phyloP scores from a whole-genome alignment of 2,113 vertebrate species.

The Bettongia penicillata region DNA sequence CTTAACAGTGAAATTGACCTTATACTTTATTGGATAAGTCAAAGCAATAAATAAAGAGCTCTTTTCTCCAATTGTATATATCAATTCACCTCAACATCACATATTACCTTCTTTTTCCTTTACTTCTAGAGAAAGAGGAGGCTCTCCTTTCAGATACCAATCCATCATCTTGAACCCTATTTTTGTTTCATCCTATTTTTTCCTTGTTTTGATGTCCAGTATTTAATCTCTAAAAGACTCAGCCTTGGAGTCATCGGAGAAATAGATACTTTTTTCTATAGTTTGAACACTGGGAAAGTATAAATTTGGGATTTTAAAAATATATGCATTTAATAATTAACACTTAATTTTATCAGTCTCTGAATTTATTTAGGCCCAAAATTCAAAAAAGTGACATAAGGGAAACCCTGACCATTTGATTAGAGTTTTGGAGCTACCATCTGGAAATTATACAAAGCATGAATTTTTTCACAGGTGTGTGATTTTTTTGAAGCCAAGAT shows the following conservation, averaged over 20 bases:
- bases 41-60: too few relatives aligned
- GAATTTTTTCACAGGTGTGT: constrained; percentile 50
- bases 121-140: too few relatives aligned
- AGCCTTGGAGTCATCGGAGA: background rate
- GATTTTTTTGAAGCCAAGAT: constrained; percentile 36
- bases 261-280: background rate
- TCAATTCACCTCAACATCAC: too few relatives aligned
- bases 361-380: constrained; percentile 37
- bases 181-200: too few relatives aligned
- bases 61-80: too few relatives aligned
- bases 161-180: too few relatives aligned
- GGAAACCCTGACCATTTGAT: constrained; percentile 54
- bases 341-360: constrained; percentile 10
- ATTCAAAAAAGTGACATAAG: constrained; percentile 42
- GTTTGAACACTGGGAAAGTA: background rate
- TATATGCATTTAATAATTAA: constrained; percentile 29
- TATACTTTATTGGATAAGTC: too few relatives aligned
- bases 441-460: constrained; percentile 48
- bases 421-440: constrained; percentile 37
- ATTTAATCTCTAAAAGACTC: constrained; percentile 3
- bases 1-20: too few relatives aligned
- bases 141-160: too few relatives aligned
- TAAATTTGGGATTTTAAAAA: background rate
- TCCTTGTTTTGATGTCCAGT: too few relatives aligned
- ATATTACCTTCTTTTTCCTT: too few relatives aligned